Evolutionary conservation across 2,888 invertebrate species (phyloP).

Genomic region (Nymphalis c-album): DNA sequence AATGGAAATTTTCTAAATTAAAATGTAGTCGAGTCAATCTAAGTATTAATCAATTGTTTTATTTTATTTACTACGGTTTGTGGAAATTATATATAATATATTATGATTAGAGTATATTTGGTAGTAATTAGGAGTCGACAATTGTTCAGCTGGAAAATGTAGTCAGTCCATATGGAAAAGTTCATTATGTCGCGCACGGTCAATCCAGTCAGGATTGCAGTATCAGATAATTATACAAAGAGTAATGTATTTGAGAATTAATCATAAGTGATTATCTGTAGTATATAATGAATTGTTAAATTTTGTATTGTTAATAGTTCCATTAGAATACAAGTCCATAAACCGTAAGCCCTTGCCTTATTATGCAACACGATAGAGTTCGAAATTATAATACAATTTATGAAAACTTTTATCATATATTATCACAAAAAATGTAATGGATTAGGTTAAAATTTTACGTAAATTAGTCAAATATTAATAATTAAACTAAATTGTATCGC

Average conservation of each 20-base stretch:
- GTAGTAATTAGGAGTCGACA: conserved; percentile 19
- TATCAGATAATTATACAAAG: background rate
- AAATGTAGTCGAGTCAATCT: conserved; percentile 63
- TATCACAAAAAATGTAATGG: background rate
- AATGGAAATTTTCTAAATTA: conserved; percentile 50
- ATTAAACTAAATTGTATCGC: background rate
- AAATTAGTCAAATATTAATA: background rate
- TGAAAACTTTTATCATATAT: conserved; percentile 1
- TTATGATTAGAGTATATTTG: conserved; percentile 13
- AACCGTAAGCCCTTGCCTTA: conserved; percentile 3
- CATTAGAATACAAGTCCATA: conserved; percentile 5
- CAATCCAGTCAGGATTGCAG: background rate
- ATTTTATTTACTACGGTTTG: conserved; percentile 27
- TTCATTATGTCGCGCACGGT: background rate
- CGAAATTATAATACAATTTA: background rate
- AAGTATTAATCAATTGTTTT: conserved; percentile 54
- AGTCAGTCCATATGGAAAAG: background rate
- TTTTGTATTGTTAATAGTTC: background rate
- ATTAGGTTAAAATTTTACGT: conserved; percentile 2
- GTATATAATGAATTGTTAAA: conserved; percentile 6
- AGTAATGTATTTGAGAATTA: conserved; percentile 1
- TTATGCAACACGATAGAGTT: conserved; percentile 5
- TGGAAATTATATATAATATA: conserved; percentile 19
- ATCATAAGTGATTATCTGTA: conserved; percentile 8
- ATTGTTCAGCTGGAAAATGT: background rate